Percentiles rank a stretch among this genome's conserved stretches.
Conservation (phyloP, 2,113 vertebrate species). For the Otocyon megalotis region DNA sequence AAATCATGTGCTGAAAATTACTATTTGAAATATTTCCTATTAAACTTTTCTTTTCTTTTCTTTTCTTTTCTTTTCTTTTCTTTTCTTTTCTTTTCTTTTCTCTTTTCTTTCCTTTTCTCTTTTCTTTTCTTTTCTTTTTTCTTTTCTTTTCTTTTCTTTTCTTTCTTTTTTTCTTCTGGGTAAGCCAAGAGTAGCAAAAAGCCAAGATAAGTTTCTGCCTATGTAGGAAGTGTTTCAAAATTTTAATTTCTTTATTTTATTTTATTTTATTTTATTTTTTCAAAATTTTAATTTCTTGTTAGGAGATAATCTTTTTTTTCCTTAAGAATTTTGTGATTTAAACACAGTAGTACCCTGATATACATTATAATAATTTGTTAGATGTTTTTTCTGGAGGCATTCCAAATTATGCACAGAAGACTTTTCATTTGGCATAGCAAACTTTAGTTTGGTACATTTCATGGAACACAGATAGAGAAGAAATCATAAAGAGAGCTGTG, state of each 20-base stretch:
- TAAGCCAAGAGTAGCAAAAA: conserved; percentile 37
- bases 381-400: conserved; percentile 1
- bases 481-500: not conserved
- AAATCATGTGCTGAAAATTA: not conserved
- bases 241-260: not conserved
- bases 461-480: not conserved
- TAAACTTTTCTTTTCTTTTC: not conserved
- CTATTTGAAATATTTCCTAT: not conserved
- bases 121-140: not conserved
- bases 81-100: too few species aligned
- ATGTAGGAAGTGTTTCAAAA: conserved; percentile 48
- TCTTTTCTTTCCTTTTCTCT: too few species aligned
- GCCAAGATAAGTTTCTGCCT: conserved; percentile 38
- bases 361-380: conserved; percentile 34
- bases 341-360: not conserved
- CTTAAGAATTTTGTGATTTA: conserved; percentile 57
- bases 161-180: not conserved
- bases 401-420: conserved; percentile 23
- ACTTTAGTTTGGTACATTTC: conserved; percentile 36
- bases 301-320: not conserved
- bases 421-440: not conserved
- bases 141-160: not conserved
- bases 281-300: not conserved
- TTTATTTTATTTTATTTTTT: too few species aligned
- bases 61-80: too few species aligned